Evolutionary conservation across 1,140 invertebrate species (phyloP).

Genomic region (Brachionus asplanchnoidis): DNA sequence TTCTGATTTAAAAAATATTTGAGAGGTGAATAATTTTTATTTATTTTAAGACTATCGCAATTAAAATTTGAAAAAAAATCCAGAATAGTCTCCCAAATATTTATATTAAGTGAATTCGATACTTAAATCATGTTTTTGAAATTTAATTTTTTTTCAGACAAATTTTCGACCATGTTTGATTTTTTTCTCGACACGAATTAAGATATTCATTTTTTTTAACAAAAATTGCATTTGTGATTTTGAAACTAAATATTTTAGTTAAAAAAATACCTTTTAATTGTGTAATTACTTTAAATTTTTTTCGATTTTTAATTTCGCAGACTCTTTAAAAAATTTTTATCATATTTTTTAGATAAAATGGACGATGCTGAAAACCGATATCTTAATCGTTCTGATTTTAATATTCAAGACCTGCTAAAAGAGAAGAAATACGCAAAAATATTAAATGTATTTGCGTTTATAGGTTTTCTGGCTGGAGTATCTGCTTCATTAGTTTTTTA

Average conservation of each 20-base stretch:
- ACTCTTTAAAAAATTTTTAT: too few species aligned
- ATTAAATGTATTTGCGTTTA: not conserved
- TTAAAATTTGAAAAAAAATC: too few species aligned
- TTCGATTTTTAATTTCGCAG: too few species aligned
- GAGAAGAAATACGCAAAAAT: slow-evolving; percentile 30
- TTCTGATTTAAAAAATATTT: too few species aligned
- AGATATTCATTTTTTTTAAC: not conserved
- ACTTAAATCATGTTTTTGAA: too few species aligned
- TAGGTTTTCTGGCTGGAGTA: not conserved
- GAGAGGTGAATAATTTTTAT: too few species aligned
- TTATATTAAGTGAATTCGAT: too few species aligned
- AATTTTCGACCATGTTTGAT: not conserved
- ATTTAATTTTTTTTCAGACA: not conserved
- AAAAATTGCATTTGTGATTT: not conserved
- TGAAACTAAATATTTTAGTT: too few species aligned
- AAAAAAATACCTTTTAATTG: not conserved
- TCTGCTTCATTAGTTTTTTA: slow-evolving; percentile 23
- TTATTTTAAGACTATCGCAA: too few species aligned
- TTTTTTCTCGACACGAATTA: not conserved
- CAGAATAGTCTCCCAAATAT: too few species aligned
- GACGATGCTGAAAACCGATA: not conserved
- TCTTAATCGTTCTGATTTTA: slow-evolving; percentile 30
- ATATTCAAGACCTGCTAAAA: not conserved
- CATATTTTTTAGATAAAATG: not conserved
- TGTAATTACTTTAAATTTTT: not conserved